Percentiles rank a stretch among this genome's conserved stretches.
Conservation (phyloP, 1,140 invertebrate genomes). For the Drosophila hydei region DNA sequence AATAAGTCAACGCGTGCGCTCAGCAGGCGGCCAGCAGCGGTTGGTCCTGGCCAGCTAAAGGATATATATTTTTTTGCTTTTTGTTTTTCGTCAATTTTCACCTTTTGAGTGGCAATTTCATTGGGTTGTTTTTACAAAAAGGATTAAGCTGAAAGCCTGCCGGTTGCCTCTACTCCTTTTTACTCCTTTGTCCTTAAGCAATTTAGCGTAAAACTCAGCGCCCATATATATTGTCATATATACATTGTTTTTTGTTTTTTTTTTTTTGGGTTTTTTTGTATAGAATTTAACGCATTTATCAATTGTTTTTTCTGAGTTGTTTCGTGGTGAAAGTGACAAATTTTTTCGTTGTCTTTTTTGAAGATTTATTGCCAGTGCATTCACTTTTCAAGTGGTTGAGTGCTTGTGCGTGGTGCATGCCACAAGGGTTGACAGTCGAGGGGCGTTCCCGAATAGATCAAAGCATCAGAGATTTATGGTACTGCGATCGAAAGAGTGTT, state of each 20-base stretch:
- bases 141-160: too few relatives aligned
- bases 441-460: constrained; percentile 57
- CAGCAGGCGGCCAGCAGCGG: constrained; percentile 48
- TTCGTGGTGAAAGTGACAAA: constrained; percentile 71
- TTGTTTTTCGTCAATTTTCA: constrained; percentile 67
- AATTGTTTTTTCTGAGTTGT: constrained; percentile 31
- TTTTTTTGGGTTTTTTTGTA: constrained; percentile 30
- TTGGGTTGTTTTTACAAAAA: constrained; percentile 51
- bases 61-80: constrained; percentile 13
- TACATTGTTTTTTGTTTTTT: constrained; percentile 9
- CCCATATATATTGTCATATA: constrained; percentile 18
- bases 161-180: constrained; percentile 55
- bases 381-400: constrained; percentile 70
- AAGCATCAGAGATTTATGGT: constrained; percentile 56
- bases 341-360: constrained; percentile 52
- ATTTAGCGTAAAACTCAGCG: constrained; percentile 71
- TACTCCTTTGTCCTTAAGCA: constrained; percentile 58
- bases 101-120: constrained; percentile 74
- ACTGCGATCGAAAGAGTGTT: constrained; percentile 1
- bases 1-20: constrained; percentile 67
- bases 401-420: constrained; percentile 26
- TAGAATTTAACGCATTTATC: constrained; percentile 18
- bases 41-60: constrained; percentile 19
- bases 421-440: constrained; percentile 63
- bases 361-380: constrained; percentile 64